Conservation (phyloP, 1,140 invertebrate species). For the Leucophenga varia region DNA sequence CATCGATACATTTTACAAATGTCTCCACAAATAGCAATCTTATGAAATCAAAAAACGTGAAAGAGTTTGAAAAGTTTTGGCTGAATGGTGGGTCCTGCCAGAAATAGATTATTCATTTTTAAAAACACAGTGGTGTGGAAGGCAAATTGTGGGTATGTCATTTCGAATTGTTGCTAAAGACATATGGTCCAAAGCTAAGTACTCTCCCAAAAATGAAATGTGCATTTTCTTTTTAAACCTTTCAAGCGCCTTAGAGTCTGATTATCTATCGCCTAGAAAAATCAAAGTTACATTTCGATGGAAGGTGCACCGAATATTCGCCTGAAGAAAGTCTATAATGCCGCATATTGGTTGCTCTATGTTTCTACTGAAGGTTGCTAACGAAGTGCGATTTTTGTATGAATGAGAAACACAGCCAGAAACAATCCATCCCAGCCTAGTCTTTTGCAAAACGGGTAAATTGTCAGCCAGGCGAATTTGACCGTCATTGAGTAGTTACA, state of each 20-base stretch:
- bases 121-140: constrained; percentile 17
- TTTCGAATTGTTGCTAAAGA: not conserved
- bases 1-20: constrained; percentile 25
- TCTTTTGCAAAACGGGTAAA: constrained; percentile 10
- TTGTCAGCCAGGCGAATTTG: constrained; percentile 4
- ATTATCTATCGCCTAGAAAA: constrained; percentile 1
- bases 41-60: constrained; percentile 47
- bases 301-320: constrained; percentile 5
- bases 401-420: not conserved
- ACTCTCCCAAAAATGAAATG: not conserved
- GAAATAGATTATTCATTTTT: constrained; percentile 16
- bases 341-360: not conserved
- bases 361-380: not conserved
- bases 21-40: constrained; percentile 7
- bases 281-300: not conserved
- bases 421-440: constrained; percentile 13
- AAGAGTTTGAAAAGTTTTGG: constrained; percentile 33
- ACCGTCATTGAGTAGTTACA: constrained; percentile 3
- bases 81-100: constrained; percentile 18
- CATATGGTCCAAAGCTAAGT: constrained; percentile 1
- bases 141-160: constrained; percentile 1
- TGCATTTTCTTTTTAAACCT: not conserved
- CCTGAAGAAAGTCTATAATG: not conserved
- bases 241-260: not conserved
- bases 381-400: not conserved